Base-by-base conservation (phyloP, 2,888 invertebrate genomes). In the Agapostemon virescens region DNA sequence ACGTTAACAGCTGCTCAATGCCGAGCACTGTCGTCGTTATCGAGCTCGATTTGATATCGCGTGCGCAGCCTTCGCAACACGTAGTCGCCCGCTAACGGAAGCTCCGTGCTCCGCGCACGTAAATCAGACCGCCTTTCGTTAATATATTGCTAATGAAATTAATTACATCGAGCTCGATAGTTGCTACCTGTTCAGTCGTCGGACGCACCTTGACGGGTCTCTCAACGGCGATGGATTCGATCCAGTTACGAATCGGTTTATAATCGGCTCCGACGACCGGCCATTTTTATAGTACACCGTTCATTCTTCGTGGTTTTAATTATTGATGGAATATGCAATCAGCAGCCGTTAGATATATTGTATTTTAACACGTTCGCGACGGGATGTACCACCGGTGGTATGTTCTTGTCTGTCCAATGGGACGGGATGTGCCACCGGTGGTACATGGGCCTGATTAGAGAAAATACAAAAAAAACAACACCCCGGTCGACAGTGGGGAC, bases 21-120 rank as follows among this genome's bases (percentile, higher is more conserved):
- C 82, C 82, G 63, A 77, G 69, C 77, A 79, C 79, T 84, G 83
- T 77, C 78, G 58, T 84, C 81, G 81, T 86, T 86, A 86, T 87
- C 87, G 76, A 68, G 78, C 79, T 83, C 79, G 72, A 58, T 30
- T 63, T 63, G 84, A 81, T 80, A 82, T 85, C 79, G 77, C 69
- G 71, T 79, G 77, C n/a, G 49, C 68, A 72, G 74, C 58, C n/a
- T n/a, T 77, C 67, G 64, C 61, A 79, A 77, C 42, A 58, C 67
- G 67, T 42, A 68, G 72, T 36, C 40, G 38, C 63, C 77, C 17
- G 52, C 30, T 52, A 33, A 20, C 36, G 36, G 36, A 36, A 33
- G 26, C 71, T 40, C n/a, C 49, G 15, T 26, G 64, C 13, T n/a
- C n/a, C 52, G 70, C 71, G 76, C 66, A 73, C 67, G 30, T 42